These are phyloP conservation scores for Ctenosaura bakeri DNA, from an alignment of 2,797 vertebrate genomes.

Conservation along the genomic window DNA sequence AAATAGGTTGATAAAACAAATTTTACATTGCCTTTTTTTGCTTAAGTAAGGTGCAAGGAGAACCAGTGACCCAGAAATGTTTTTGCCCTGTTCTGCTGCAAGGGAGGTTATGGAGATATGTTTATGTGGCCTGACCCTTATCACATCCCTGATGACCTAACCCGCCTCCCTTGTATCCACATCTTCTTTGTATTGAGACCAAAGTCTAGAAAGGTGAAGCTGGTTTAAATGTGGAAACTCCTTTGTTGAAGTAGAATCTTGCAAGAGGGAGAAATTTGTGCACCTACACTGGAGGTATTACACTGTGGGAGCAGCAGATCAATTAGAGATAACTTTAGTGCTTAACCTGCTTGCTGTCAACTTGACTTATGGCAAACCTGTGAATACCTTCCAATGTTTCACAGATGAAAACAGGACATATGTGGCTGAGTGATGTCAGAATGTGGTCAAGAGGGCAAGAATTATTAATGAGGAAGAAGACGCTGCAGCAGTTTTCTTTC, in stretches of 20 bases:
- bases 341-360: too few relatives aligned
- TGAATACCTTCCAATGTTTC: too few relatives aligned
- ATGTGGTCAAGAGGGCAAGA: too few relatives aligned
- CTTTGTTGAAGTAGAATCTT: not conserved
- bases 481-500: too few relatives aligned
- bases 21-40: not conserved
- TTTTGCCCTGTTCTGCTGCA: too few relatives aligned
- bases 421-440: too few relatives aligned
- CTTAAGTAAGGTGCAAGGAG: too few relatives aligned
- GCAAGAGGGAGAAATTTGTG: not conserved
- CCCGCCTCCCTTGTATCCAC: too few relatives aligned
- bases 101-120: not conserved
- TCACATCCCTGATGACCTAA: not conserved
- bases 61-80: too few relatives aligned
- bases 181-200: not conserved
- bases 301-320: not conserved
- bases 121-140: not conserved
- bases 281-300: not conserved
- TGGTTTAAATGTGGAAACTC: not conserved
- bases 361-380: too few relatives aligned
- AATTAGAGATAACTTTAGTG: not conserved
- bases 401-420: too few relatives aligned
- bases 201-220: not conserved
- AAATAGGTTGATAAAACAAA: not conserved
- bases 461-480: too few relatives aligned